Base-by-base conservation (phyloP, 2,888 invertebrate species). In the Trachelus stipa region DNA sequence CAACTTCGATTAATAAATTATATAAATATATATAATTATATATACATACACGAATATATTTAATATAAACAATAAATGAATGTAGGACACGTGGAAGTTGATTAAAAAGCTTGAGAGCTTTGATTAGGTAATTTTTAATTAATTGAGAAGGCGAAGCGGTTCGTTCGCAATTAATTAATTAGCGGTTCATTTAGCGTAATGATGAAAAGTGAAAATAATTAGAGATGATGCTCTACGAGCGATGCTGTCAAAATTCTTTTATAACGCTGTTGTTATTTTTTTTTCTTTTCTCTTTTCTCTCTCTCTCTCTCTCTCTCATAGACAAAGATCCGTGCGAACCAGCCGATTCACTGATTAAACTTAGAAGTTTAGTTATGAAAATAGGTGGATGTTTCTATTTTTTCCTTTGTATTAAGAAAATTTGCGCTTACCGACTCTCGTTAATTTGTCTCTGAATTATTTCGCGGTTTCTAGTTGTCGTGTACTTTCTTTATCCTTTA, bases 1-100 rank as follows among this genome's bases (percentile, higher is more conserved):
- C 83, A 83, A 84, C 80, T 83, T 85, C 76, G 82, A 83, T 84
- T 85, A 86, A 85, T 84, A 84, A 85, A 85, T 85, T 83, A 82
- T 85, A 83, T 85, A 85, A 83, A 83, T 74, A 83, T 81, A 85
- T 82, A 85, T 77, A 35, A 35, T 35, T 35, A 77, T 74, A 76
- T 77, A 77, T 69, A 82, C 84, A 83, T 75, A 82, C 83, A 83
- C 74, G 80, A 71, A 79, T 79, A 80, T 75, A 80, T 80, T 79
- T 79, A 81, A 82, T 79, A 84, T 85, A 82, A 85, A 87, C 82
- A 80, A 83, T 77, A 79, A 73, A 80, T 80, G 76, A 83, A 78
- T 68, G 80, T 81, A 71, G 56, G 81, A 34, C 73, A 81, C 69
- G 81, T 79, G 31, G 75, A 69, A 81, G 79, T 77, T 77, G 68